Conservation (phyloP, 2,888 invertebrate genomes). For the Epsilonema sp. region DNA sequence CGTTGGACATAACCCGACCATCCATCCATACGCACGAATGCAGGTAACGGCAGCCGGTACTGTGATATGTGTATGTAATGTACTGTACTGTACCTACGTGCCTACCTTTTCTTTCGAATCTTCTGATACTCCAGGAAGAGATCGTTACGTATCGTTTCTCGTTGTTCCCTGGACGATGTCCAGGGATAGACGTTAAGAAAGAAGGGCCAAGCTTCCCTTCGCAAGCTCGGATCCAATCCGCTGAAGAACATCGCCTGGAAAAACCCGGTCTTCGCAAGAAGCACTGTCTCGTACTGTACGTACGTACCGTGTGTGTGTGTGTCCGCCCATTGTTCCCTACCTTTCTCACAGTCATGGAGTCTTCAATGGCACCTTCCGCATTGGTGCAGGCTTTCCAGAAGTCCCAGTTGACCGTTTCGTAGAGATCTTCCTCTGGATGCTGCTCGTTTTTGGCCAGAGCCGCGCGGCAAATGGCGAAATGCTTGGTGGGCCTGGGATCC, state of each 20-base stretch:
- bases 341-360: not conserved
- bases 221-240: conserved; percentile 59
- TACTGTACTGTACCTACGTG: too few relatives aligned
- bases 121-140: conserved; percentile 41
- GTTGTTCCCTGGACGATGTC: conserved; percentile 66
- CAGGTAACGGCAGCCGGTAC: too few relatives aligned
- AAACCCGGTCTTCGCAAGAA: too few relatives aligned
- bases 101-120: conserved; percentile 34
- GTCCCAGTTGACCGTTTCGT: not conserved
- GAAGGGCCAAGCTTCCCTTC: conserved; percentile 85
- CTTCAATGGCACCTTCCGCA: not conserved
- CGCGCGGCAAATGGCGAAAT: conserved; percentile 43
- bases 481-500: conserved; percentile 27
- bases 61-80: too few relatives aligned
- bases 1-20: not conserved
- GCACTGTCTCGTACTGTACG: too few relatives aligned
- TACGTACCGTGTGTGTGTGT: too few relatives aligned
- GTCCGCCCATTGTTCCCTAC: not conserved
- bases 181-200: conserved; percentile 77
- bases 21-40: too few relatives aligned
- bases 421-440: conserved; percentile 77
- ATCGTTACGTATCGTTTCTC: conserved; percentile 58
- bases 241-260: conserved; percentile 65
- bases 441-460: conserved; percentile 68
- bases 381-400: not conserved